A percentile compares a stretch with the other conserved stretches of the same genome.
These are phyloP conservation scores for Halocynthia aurantium DNA, from an alignment of 23 tunicate genomes.

Conservation along the genomic window DNA sequence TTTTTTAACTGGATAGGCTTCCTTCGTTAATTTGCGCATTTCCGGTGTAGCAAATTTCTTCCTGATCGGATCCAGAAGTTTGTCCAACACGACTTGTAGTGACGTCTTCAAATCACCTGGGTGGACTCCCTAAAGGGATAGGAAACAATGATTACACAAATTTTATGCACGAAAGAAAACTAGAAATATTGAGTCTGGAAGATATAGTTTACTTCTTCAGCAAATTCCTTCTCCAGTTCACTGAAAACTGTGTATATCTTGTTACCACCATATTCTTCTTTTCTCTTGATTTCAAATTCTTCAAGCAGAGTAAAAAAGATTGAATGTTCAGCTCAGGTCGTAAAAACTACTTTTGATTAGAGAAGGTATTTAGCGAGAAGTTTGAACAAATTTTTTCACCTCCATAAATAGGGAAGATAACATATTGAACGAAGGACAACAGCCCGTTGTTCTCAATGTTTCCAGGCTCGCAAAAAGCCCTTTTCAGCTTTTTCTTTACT, in stretches of 20 bases:
- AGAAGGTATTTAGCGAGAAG: too few relatives aligned
- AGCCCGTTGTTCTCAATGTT: conserved; percentile 89
- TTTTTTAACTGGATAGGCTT: conserved; percentile 67
- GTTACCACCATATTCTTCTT: conserved; percentile 91
- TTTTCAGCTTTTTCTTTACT: conserved; percentile 80
- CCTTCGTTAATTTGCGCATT: conserved; percentile 42
- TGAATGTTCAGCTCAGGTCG: background rate
- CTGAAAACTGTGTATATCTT: conserved; percentile 43
- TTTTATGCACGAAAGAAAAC: too few relatives aligned
- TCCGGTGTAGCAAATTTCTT: conserved; percentile 53
- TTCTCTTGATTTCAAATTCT: conserved; percentile 64
- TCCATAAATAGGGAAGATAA: conserved; percentile 65
- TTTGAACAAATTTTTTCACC: conserved; percentile 22
- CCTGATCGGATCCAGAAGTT: conserved; percentile 73
- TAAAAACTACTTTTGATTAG: background rate
- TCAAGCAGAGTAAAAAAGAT: background rate
- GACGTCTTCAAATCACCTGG: conserved; percentile 94
- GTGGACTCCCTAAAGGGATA: conserved; percentile 58
- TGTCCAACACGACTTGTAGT: conserved; percentile 67
- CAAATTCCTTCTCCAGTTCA: conserved; percentile 79
- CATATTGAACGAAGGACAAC: conserved; percentile 58
- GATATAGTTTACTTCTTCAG: conserved; percentile 28
- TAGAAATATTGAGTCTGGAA: too few relatives aligned
- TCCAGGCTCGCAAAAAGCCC: conserved; percentile 96
- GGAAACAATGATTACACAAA: background rate